Percentiles rank a stretch among this genome's conserved stretches.
phyloP scores from a whole-genome alignment of 2,113 vertebrate species.

The Perca flavescens region DNA sequence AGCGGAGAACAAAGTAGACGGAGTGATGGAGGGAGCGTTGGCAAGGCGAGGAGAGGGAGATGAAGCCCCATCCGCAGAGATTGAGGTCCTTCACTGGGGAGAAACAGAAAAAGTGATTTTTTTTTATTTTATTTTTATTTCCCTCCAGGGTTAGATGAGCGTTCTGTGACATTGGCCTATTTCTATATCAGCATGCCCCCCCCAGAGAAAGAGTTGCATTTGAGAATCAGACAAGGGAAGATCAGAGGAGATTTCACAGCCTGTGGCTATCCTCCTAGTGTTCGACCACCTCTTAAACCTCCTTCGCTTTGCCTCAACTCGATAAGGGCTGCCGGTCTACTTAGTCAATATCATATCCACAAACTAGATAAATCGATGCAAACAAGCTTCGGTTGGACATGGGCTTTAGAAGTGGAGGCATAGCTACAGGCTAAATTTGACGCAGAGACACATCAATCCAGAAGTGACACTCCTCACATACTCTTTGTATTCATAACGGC shows the following conservation, averaged over 20 bases:
- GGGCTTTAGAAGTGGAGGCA: slow-evolving; percentile 71
- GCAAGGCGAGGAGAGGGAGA: slow-evolving; percentile 49
- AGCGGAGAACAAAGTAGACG: slow-evolving; percentile 73
- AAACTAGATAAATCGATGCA: slow-evolving; percentile 83
- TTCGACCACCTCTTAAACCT: slow-evolving; percentile 82
- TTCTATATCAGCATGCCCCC: slow-evolving; percentile 80
- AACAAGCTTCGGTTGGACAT: slow-evolving; percentile 73
- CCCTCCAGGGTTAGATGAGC: slow-evolving; percentile 77
- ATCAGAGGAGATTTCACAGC: slow-evolving; percentile 86
- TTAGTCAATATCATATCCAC: slow-evolving; percentile 82
- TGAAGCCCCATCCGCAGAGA: slow-evolving; percentile 48
- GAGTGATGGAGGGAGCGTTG: slow-evolving; percentile 41
- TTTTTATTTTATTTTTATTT: slow-evolving; percentile 49
- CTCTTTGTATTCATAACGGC: slow-evolving; percentile 60
- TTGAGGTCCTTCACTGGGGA: slow-evolving; percentile 64
- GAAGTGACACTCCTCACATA: slow-evolving; percentile 59
- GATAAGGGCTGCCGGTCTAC: slow-evolving; percentile 71
- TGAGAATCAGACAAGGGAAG: slow-evolving; percentile 84
- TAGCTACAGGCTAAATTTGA: slow-evolving; percentile 69
- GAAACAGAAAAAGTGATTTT: slow-evolving; percentile 68
- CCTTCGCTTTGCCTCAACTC: slow-evolving; percentile 71
- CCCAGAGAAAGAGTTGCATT: slow-evolving; percentile 81
- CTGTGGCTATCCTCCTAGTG: slow-evolving; percentile 83
- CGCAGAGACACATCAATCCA: slow-evolving; percentile 68
- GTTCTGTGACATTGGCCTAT: slow-evolving; percentile 85